A percentile compares a stretch with the other conserved stretches of the same genome.
phyloP scores from a whole-genome alignment of 1,140 invertebrate genomes.

The Cherax quadricarinatus region DNA sequence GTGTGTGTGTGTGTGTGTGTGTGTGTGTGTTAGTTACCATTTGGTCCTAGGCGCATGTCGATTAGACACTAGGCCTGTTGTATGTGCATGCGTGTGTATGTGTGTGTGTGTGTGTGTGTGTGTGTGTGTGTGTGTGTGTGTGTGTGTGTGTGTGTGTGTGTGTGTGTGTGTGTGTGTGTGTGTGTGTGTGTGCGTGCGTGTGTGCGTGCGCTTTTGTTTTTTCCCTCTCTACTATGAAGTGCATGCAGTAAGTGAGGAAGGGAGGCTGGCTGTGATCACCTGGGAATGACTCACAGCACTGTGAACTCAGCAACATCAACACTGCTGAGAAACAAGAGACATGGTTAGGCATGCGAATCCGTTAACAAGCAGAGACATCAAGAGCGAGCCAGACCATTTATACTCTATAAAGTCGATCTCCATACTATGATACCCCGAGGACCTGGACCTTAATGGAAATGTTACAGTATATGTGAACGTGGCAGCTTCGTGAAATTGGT shows the following conservation, averaged over 20 bases:
- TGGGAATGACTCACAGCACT: neutral
- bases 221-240: too few species aligned
- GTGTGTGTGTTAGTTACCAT: too few species aligned
- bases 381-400: neutral
- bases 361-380: neutral
- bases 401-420: neutral
- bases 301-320: neutral
- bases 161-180: too few species aligned
- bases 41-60: too few species aligned
- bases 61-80: too few species aligned
- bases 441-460: neutral
- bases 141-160: neutral
- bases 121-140: neutral
- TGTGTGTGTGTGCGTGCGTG: too few species aligned
- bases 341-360: neutral
- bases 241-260: too few species aligned
- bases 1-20: too few species aligned
- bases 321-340: neutral
- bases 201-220: too few species aligned
- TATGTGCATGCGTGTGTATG: neutral
- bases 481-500: neutral
- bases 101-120: too few species aligned
- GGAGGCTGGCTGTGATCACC: neutral
- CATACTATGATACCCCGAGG: neutral
- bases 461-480: neutral